Base-by-base conservation (phyloP, 2,113 vertebrate species). In the Xenopus borealis region DNA sequence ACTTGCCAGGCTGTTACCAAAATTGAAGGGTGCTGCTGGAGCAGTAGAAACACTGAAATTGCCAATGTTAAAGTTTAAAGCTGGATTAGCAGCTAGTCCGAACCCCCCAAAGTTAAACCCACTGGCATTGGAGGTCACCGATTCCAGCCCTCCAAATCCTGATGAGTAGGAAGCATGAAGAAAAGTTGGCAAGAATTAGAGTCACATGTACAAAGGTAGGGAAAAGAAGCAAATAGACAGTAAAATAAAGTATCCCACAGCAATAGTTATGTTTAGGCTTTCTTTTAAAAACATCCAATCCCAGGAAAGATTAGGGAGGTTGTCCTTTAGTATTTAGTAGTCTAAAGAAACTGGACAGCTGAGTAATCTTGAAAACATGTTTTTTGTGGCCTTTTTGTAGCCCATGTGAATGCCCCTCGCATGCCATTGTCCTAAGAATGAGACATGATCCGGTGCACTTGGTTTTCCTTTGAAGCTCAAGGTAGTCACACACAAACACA, bases 31-130 rank as follows among this genome's bases (percentile, higher is more conserved):
- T 72, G 93, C 92, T 85, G 93, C 92, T 83, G 94, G 91, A 82
- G 94, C 95, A 83, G 94, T 91, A 79, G 94, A 91, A 85, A 96
- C 93, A 93, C 95, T 95, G 87, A 97, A 96, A 92, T 92, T 93
- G 83, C 95, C 95, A 90, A 95, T 91, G 92, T 96, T 98, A 95
- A 97, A 96, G 94, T 91, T 96, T 93, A 96, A 91, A 68, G 95
- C 90, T 70, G 95, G 93, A 82, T 94, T 97, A 89, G 95, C 90
- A 86, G 96, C 90, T 95, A 98, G 93, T 88, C 95, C 95, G 80
- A 98, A 95, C 89, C 95, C 96, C 93, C 95, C 95, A 95, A 98
- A 98, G 96, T 93, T 98, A 95, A 97, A 98, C 91, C 94, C 95
- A 94, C 93, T 93, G 89, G 94, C 89, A 81, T 90, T 92, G 86